phyloP scores from a whole-genome alignment of 2,888 invertebrate genomes.

The Congeria kusceri region DNA sequence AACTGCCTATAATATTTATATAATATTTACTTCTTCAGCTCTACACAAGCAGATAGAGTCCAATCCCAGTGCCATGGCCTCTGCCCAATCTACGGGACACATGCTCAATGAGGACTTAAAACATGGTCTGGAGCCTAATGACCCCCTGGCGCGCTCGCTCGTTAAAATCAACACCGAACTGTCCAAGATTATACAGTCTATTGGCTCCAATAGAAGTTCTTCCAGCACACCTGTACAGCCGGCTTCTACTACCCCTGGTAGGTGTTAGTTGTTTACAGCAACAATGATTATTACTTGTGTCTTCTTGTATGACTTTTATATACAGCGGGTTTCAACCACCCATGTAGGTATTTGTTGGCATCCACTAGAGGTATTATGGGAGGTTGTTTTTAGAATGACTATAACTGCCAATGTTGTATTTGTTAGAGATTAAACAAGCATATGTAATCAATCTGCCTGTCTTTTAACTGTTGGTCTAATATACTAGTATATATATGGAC shows the following conservation, averaged over 20 bases:
- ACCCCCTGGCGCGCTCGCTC: conserved; percentile 73
- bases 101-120: conserved; percentile 25
- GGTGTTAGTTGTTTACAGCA: background rate
- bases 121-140: conserved; percentile 34
- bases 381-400: no score
- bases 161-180: conserved; percentile 80
- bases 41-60: conserved; percentile 62
- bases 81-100: conserved; percentile 42
- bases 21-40: conserved; percentile 45
- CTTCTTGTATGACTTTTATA: no score
- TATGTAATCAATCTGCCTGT: no score
- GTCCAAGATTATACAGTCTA: conserved; percentile 72
- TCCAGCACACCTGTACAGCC: conserved; percentile 61
- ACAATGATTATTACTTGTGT: no score
- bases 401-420: no score
- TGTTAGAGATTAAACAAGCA: no score
- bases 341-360: no score
- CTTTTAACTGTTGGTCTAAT: no score
- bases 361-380: no score
- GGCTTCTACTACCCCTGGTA: conserved; percentile 39
- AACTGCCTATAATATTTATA: no score
- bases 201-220: conserved; percentile 60
- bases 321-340: no score
- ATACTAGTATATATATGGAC: no score
- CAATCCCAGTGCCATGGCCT: conserved; percentile 22